A percentile compares a stretch with the other conserved stretches of the same genome.
These are phyloP conservation scores for Poecile atricapillus DNA, from an alignment of 2,113 vertebrate species.

Conservation along the genomic window DNA sequence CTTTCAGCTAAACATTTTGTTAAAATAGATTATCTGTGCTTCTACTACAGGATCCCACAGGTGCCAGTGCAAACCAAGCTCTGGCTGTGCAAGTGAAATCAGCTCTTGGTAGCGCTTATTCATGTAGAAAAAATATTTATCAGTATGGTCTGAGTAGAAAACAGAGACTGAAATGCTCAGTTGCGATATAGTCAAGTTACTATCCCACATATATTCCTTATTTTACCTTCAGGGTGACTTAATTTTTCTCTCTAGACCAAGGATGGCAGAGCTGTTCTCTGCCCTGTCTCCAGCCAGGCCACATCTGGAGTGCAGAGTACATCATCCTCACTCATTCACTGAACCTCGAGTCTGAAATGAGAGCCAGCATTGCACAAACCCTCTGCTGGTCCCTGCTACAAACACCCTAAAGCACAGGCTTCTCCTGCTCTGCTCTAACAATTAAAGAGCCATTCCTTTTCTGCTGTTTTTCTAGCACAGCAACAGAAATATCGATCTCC, in stretches of 20 bases:
- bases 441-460: background rate
- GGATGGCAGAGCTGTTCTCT: background rate
- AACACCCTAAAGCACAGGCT: background rate
- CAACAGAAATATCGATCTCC: background rate
- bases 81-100: background rate
- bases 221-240: background rate
- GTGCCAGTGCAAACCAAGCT: background rate
- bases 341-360: background rate
- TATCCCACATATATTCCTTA: background rate
- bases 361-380: background rate
- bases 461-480: background rate
- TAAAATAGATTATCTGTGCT: background rate
- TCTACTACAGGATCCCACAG: background rate
- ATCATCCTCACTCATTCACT: background rate
- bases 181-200: background rate
- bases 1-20: background rate
- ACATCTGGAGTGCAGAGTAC: background rate
- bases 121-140: background rate
- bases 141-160: background rate
- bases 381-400: background rate
- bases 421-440: background rate
- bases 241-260: background rate
- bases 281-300: background rate
- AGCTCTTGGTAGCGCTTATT: background rate
- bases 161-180: background rate